phyloP scores from a whole-genome alignment of 2,797 vertebrate species.

The Galagoides demidoff region DNA sequence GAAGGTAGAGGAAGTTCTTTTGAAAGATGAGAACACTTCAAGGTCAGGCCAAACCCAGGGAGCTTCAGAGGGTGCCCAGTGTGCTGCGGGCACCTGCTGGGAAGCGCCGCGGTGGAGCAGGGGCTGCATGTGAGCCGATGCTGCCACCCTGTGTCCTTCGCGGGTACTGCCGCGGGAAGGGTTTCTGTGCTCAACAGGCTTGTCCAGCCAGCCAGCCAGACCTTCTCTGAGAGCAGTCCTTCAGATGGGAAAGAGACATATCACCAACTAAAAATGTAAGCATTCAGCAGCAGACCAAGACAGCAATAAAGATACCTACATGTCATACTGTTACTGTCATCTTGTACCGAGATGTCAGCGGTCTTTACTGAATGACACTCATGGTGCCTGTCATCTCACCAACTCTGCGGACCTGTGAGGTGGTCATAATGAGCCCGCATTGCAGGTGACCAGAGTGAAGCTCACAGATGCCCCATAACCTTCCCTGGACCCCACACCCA shows the following conservation, averaged over 20 bases:
- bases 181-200: fast-evolving
- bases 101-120: neutral
- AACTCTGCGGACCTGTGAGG: fast-evolving
- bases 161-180: fast-evolving
- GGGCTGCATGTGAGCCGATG: neutral
- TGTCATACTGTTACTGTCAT: fast-evolving
- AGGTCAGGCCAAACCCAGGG: neutral
- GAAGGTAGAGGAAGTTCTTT: neutral
- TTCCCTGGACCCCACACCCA: neutral
- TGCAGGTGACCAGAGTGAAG: fast-evolving
- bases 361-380: fast-evolving
- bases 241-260: neutral
- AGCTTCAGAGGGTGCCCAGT: fast-evolving
- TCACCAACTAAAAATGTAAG: fast-evolving
- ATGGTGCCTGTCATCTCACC: neutral
- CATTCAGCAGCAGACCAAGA: fast-evolving
- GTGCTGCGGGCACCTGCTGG: fast-evolving
- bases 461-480: fast-evolving
- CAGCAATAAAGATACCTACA: neutral
- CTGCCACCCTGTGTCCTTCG: slow-evolving; percentile 51
- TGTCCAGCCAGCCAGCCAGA: fast-evolving
- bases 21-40: neutral
- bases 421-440: fast-evolving
- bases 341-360: fast-evolving
- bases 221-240: fast-evolving